Conservation (phyloP, 30 jellyfish, hydroid and myxozoan genomes). For the Turritopsis dohrnii region DNA sequence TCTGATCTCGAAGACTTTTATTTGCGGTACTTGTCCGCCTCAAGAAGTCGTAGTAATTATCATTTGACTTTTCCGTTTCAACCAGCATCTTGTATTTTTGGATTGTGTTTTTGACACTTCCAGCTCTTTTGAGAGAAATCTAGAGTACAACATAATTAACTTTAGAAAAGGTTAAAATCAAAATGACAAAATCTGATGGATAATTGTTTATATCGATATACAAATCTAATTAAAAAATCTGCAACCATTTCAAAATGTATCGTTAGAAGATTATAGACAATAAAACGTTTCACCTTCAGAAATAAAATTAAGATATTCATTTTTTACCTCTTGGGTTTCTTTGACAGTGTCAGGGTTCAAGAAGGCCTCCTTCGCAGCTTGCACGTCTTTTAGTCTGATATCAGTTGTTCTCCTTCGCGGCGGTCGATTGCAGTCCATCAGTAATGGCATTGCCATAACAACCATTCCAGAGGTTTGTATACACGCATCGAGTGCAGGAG, state of each 20-base stretch:
- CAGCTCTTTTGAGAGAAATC: constrained; percentile 72
- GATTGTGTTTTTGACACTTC: constrained; percentile 70
- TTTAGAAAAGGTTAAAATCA: no score
- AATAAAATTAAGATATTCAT: background rate
- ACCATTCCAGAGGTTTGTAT: constrained; percentile 37
- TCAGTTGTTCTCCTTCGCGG: constrained; percentile 24
- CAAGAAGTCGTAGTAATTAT: constrained; percentile 33
- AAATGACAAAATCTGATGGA: no score
- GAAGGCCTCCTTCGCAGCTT: constrained; percentile 15
- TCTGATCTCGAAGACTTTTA: background rate
- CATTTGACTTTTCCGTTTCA: constrained; percentile 36
- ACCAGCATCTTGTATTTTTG: constrained; percentile 43
- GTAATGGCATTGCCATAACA: constrained; percentile 34
- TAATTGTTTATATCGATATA: no score
- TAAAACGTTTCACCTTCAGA: background rate
- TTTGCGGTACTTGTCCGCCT: constrained; percentile 17
- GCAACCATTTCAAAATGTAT: no score
- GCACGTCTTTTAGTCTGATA: constrained; percentile 10
- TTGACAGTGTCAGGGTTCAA: constrained; percentile 9
- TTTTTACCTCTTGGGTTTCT: constrained; percentile 28
- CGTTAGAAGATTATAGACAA: background rate
- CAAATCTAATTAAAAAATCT: no score
- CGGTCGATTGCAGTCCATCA: constrained; percentile 44
- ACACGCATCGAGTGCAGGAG: constrained; percentile 20
- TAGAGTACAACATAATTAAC: background rate